phyloP scores from a whole-genome alignment of 1,140 invertebrate species.

The Drosophila varians region DNA sequence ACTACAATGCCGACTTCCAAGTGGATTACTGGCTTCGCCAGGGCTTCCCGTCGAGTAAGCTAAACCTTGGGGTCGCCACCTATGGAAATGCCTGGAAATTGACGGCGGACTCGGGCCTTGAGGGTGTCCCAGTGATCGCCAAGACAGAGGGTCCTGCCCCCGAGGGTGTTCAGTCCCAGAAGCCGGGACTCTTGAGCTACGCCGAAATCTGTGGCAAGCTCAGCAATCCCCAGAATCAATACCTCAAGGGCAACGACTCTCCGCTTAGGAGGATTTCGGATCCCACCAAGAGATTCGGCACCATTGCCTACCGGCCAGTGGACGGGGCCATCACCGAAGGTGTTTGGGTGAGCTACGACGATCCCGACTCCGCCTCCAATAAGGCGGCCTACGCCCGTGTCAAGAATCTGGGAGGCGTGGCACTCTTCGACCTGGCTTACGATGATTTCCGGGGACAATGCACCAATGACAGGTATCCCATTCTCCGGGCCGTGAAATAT shows the following conservation, averaged over 20 bases:
- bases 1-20: constrained; percentile 88
- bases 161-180: constrained; percentile 87
- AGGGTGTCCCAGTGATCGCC: constrained; percentile 89
- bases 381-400: constrained; percentile 90
- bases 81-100: constrained; percentile 94
- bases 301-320: constrained; percentile 89
- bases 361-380: constrained; percentile 91
- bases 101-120: constrained; percentile 87
- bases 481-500: constrained; percentile 87
- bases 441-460: constrained; percentile 94
- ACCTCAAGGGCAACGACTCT: constrained; percentile 86
- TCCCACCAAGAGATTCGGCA: constrained; percentile 89
- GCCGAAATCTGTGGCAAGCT: constrained; percentile 91
- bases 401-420: constrained; percentile 91
- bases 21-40: constrained; percentile 87
- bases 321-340: constrained; percentile 88
- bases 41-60: constrained; percentile 88
- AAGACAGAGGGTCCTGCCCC: constrained; percentile 88
- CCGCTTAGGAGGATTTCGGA: constrained; percentile 88
- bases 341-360: constrained; percentile 96
- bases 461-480: constrained; percentile 90
- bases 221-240: constrained; percentile 86
- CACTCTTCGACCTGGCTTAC: constrained; percentile 91
- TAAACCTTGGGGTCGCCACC: constrained; percentile 92
- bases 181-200: constrained; percentile 90